Percentiles rank a stretch among this genome's conserved stretches.
phyloP scores from a whole-genome alignment of 2,888 invertebrate genomes.

The Tiphia femorata region DNA sequence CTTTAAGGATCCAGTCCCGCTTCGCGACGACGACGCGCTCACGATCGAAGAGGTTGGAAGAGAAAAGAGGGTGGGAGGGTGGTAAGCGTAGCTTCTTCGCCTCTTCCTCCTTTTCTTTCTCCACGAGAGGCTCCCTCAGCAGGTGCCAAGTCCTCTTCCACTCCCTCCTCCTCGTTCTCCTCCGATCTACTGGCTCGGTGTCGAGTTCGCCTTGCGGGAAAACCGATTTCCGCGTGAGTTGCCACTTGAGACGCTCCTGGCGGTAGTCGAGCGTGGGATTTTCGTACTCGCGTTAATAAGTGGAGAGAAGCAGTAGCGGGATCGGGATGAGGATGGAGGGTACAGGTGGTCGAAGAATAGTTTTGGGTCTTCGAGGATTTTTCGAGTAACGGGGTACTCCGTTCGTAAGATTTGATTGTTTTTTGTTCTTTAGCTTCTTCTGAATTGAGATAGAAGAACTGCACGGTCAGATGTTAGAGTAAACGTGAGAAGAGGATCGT shows the following conservation, averaged over 20 bases:
- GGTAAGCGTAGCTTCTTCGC: constrained; percentile 25
- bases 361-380: too few relatives aligned
- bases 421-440: not conserved
- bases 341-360: too few relatives aligned
- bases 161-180: constrained; percentile 18
- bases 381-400: not conserved
- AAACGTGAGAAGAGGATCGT: too few relatives aligned
- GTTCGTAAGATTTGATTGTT: not conserved
- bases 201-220: constrained; percentile 33
- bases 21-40: constrained; percentile 25
- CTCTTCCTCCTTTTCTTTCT: constrained; percentile 22
- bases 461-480: too few relatives aligned
- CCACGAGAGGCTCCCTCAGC: constrained; percentile 30
- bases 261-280: not conserved
- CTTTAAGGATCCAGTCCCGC: constrained; percentile 60
- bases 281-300: too few relatives aligned
- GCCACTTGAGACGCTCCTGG: not conserved
- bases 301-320: too few relatives aligned
- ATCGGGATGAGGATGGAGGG: too few relatives aligned
- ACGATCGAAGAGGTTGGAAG: constrained; percentile 26
- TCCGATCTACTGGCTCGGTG: constrained; percentile 18
- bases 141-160: constrained; percentile 43
- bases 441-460: too few relatives aligned
- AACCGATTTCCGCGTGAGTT: constrained; percentile 33
- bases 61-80: constrained; percentile 7